phyloP scores from a whole-genome alignment of 1,140 invertebrate genomes.

The Heliconius hermathena region DNA sequence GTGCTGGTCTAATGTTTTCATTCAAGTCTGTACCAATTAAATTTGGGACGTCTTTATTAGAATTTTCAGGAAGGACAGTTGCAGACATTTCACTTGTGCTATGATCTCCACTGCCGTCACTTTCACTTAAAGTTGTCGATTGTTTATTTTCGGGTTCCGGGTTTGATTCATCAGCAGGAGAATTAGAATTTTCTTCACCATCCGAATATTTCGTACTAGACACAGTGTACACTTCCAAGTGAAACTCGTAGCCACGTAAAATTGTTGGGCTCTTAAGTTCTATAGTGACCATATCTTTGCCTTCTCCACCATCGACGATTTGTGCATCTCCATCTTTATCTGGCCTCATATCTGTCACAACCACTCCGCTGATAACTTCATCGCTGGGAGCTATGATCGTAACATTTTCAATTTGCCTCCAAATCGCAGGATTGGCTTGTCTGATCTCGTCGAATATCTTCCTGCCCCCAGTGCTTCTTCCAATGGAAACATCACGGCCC shows the following conservation, averaged over 20 bases:
- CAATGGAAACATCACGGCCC: constrained; percentile 54
- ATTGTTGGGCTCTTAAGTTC: constrained; percentile 69
- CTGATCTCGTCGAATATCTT: constrained; percentile 59
- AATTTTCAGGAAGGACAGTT: neutral
- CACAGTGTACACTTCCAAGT: constrained; percentile 57
- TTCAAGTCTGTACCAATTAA: neutral
- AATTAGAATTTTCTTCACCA: constrained; percentile 25
- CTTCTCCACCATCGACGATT: constrained; percentile 63
- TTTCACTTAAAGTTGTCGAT: constrained; percentile 18
- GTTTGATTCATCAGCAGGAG: neutral
- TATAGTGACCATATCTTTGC: constrained; percentile 63
- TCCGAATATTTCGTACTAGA: constrained; percentile 30
- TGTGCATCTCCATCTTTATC: constrained; percentile 66
- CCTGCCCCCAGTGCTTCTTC: constrained; percentile 47
- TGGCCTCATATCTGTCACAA: constrained; percentile 59
- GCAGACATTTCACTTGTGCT: constrained; percentile 4
- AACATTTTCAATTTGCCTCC: constrained; percentile 61
- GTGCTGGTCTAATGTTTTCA: neutral
- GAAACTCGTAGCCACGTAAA: constrained; percentile 67
- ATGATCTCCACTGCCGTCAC: constrained; percentile 13
- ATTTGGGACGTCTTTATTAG: neutral
- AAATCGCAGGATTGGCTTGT: constrained; percentile 64
- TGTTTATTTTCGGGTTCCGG: constrained; percentile 8
- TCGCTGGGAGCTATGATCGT: constrained; percentile 55
- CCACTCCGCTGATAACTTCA: constrained; percentile 61